Base-by-base conservation (phyloP, 2,888 invertebrate genomes). In the Polietes domitor region DNA sequence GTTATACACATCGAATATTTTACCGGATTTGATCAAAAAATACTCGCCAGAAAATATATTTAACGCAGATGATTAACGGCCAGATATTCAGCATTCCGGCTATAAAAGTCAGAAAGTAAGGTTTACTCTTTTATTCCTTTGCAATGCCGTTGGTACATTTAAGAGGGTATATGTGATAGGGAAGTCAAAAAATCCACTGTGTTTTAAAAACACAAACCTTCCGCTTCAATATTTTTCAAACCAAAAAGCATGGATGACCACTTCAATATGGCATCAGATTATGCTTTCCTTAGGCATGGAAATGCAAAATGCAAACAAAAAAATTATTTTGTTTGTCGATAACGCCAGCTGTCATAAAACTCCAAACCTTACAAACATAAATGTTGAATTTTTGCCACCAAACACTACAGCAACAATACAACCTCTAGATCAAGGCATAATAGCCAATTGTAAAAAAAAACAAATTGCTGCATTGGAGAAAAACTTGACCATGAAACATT, bases 381-480 rank as follows among this genome's bases (percentile, higher is more conserved):
- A 83, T 26, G 21, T 86, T 10, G 77, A 85, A 72, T 86, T 85
- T 77, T 65, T 85, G 55, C 83, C 86, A 10, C 78, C 82, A 32
- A 85, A 85, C 68, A 85, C 83, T 24, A 85, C 85, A 12, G 74
- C 81, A 2, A 58, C 84, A 15, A 78, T 72, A 32, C 32, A 32
- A 32, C 32, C 32, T 32, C 7, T 32, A 32, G 32, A 32, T 32
- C 32, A 32, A 32, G 82, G 85, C 21, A 83, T 83, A 6, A 82
- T 85, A 79, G 77, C 74, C 37, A 53, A 75, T 19, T 85, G 82
- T 55, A 86, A 86, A n/a, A 80, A 70, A 61, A 83, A 85, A 76
- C 84, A 85, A 75, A 58, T 85, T 12, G 37, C 75, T 28, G 75
- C 80, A 12, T 72, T 85, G 32, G 32, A 32, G 32, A 32, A 32